Base-by-base conservation (phyloP, 2,888 invertebrate species). In the Hydropsyche betteni region DNA sequence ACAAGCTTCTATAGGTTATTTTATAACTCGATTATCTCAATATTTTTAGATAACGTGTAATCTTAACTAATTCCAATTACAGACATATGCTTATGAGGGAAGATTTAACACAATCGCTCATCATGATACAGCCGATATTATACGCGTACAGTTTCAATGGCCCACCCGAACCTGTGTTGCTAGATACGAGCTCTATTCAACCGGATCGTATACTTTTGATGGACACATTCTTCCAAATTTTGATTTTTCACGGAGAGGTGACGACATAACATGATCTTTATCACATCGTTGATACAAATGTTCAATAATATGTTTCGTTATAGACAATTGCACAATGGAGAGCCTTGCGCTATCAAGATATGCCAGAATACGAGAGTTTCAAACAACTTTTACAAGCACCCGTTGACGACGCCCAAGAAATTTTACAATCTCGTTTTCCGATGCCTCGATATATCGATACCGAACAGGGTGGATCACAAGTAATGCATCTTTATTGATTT, bases 171-270 rank as follows among this genome's bases (percentile, higher is more conserved):
- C 98, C 99, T 0, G 99, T 99, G 5, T 88, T 99, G 33, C 88
- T 99, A 52, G 99, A 99, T 84, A 97, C 99, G 3, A 97, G 97
- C 72, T 97, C 97, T 78, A 99, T 99, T 83, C 96, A 98, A 84
- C 93, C 98, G 0, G 99, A 99, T 85, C 90, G 97, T 77, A 99
- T 99, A 82, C 89, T 99, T 64, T 90, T 99, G 74, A 98, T 99
- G 98, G 99, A 99, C 86, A 99, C 99, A 0, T 99, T 99, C 89
- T 99, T 99, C 92, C 99, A 99, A 87, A 97, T 99, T 82, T 91
- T 99, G 75, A 99, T 99, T 82, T 99, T 98, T 86, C 98, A 98
- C 83, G 99, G 99, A 84, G 98, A 98, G 91, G 96, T 95, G 84
- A 83, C 80, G 80, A 74, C 64, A 0, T 75, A 73, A 12, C 74